These are phyloP conservation scores for Sphenopsis melanotis DNA, from an alignment of 2,797 vertebrate genomes.

Conservation along the genomic window DNA sequence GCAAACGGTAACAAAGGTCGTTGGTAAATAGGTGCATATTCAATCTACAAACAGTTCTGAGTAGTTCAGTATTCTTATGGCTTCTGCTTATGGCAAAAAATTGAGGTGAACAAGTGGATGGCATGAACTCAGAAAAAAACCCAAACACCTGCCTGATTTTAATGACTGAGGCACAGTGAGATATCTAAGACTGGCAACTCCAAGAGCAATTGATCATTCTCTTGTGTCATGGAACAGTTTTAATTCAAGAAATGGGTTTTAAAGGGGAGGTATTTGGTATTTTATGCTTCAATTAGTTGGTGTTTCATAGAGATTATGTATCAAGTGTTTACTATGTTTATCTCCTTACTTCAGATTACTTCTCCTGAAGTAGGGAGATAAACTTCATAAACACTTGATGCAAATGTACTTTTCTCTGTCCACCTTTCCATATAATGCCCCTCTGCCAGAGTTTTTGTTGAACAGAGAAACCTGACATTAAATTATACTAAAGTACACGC, in stretches of 20 bases:
- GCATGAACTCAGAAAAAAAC: background rate
- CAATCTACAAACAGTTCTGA: background rate
- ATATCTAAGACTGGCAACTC: background rate
- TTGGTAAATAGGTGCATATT: background rate
- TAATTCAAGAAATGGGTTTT: background rate
- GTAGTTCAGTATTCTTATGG: background rate
- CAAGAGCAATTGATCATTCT: background rate
- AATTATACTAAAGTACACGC: background rate
- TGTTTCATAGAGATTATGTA: background rate
- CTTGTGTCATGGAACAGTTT: background rate
- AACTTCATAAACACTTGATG: background rate
- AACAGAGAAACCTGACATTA: background rate
- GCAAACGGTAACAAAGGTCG: background rate
- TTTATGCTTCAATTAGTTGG: background rate
- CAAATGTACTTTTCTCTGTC: background rate
- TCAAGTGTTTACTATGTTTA: no score
- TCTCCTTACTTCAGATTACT: no score
- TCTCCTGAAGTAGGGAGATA: background rate
- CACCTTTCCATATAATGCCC: background rate
- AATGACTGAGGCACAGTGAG: background rate
- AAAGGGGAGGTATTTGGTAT: background rate
- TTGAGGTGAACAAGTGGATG: background rate
- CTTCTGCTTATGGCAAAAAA: background rate
- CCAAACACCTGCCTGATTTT: background rate
- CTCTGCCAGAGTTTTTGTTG: background rate